phyloP scores from a whole-genome alignment of 2,113 vertebrate species.

The Pygoscelis antarcticus region DNA sequence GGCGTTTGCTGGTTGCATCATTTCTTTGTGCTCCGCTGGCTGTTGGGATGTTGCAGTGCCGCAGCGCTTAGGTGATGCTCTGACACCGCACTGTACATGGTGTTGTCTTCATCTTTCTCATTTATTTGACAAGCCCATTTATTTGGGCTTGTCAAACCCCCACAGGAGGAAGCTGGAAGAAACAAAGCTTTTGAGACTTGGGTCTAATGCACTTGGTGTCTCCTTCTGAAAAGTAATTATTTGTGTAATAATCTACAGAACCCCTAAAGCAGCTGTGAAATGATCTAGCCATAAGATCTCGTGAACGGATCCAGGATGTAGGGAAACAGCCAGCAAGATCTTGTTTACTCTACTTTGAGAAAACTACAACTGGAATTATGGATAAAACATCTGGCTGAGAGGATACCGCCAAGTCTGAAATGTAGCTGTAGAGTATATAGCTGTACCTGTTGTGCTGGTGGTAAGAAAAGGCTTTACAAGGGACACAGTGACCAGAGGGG shows the following conservation, averaged over 20 bases:
- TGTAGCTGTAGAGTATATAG: background rate
- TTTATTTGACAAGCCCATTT: background rate
- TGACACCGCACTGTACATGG: accelerated
- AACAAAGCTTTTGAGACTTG: background rate
- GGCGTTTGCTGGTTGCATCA: background rate
- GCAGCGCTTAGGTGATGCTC: background rate
- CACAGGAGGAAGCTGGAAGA: background rate
- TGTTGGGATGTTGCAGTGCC: background rate
- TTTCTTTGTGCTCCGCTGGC: background rate
- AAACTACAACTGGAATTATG: background rate
- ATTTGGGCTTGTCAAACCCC: background rate
- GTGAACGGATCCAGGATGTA: background rate
- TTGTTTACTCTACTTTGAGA: background rate
- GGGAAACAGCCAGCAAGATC: background rate
- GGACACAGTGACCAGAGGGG: background rate
- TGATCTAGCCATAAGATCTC: background rate
- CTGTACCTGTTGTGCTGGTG: background rate
- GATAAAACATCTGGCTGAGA: slow-evolving; percentile 12
- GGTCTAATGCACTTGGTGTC: background rate
- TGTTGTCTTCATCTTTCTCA: background rate
- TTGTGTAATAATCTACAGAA: background rate
- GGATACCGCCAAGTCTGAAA: background rate
- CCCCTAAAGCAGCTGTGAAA: background rate
- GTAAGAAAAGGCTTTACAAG: background rate
- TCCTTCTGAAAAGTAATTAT: slow-evolving; percentile 15